These are phyloP conservation scores for Ophiothrix spiculata DNA, from an alignment of 35 echinoderm and acorn worm genomes.

Conservation along the genomic window DNA sequence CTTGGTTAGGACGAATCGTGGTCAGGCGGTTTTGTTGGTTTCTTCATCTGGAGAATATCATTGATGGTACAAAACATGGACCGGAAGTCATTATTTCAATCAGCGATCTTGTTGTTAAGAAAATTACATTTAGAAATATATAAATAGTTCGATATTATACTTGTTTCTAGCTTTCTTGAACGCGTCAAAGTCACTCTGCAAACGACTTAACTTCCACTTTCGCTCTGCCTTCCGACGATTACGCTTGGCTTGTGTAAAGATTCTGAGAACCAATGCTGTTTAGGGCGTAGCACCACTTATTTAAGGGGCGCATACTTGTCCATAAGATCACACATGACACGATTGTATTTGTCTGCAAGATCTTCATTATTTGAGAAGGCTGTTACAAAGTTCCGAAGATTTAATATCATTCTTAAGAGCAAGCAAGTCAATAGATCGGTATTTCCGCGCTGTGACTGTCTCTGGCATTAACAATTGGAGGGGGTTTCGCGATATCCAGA, in stretches of 20 bases:
- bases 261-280: constrained; percentile 22
- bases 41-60: constrained; percentile 42
- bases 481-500: not conserved
- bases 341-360: constrained; percentile 6
- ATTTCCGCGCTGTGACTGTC: constrained; percentile 1
- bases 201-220: not conserved
- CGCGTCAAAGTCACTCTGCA: not conserved
- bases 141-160: constrained; percentile 18
- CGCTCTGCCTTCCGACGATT: constrained; percentile 18
- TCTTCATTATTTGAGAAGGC: not conserved
- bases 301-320: constrained; percentile 16
- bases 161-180: constrained; percentile 29
- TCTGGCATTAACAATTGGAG: not conserved
- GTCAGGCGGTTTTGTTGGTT: constrained; percentile 39
- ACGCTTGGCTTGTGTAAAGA: constrained; percentile 15
- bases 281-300: not conserved
- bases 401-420: not conserved
- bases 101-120: constrained; percentile 32
- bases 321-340: not conserved
- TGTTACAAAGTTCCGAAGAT: not conserved
- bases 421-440: constrained; percentile 8
- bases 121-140: constrained; percentile 38
- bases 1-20: no score
- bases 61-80: constrained; percentile 11
- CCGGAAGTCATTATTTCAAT: constrained; percentile 31